phyloP scores from a whole-genome alignment of 2,888 invertebrate species.

The Cantharis lateralis region DNA sequence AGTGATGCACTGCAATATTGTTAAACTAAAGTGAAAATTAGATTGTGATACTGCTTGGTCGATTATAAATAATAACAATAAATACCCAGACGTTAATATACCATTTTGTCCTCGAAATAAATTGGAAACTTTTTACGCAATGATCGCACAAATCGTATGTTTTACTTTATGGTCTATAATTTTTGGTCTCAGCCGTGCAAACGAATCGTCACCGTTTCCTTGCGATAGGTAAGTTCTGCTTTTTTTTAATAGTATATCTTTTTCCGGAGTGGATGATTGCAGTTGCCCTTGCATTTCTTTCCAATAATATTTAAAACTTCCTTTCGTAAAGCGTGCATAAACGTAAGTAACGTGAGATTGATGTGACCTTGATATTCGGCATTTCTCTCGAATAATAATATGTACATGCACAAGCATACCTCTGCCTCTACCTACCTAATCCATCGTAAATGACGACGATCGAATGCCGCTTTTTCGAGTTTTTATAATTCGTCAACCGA shows the following conservation, averaged over 20 bases:
- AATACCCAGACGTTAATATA: background rate
- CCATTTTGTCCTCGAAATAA: background rate
- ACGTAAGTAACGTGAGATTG: background rate
- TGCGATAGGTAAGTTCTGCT: constrained; percentile 60
- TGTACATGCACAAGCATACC: too few relatives aligned
- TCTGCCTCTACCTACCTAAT: background rate
- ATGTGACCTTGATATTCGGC: background rate
- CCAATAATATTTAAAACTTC: background rate
- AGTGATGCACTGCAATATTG: background rate
- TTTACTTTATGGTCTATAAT: background rate
- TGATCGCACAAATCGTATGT: background rate
- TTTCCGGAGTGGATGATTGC: background rate
- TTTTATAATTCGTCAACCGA: background rate
- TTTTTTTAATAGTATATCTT: background rate
- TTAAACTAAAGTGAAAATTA: background rate
- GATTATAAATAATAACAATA: background rate
- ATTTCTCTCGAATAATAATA: background rate
- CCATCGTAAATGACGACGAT: background rate
- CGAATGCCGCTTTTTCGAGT: background rate
- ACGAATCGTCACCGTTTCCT: constrained; percentile 59
- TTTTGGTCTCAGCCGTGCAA: constrained; percentile 45
- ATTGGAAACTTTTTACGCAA: background rate
- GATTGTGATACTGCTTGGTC: background rate
- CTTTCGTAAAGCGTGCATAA: background rate
- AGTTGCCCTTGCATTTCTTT: background rate